Percentiles rank a stretch among this genome's conserved stretches.
Evolutionary conservation across 2,113 vertebrate species (phyloP).

Genomic region (Melanostigma gelatinosum): DNA sequence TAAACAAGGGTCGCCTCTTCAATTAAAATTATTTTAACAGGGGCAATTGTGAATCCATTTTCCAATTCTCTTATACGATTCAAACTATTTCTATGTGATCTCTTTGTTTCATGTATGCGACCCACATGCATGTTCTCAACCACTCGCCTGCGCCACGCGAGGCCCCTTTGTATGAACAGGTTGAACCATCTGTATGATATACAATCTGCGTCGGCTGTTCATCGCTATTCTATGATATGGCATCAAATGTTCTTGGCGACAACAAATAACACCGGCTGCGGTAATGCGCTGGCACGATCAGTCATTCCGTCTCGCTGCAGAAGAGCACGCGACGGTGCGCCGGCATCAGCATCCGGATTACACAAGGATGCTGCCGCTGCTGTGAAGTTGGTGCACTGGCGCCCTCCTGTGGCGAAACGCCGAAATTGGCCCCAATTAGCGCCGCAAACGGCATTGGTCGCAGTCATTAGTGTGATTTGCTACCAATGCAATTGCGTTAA

Average conservation of each 20-base stretch:
- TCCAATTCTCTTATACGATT: background rate
- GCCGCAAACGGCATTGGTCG: background rate
- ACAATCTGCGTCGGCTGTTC: background rate
- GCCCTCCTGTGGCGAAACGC: slow-evolving; percentile 43
- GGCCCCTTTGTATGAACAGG: background rate
- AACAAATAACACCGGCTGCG: background rate
- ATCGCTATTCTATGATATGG: background rate
- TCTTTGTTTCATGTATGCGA: background rate
- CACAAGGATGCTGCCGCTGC: background rate
- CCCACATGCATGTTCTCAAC: slow-evolving; percentile 26
- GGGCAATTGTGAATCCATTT: background rate
- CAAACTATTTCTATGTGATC: background rate
- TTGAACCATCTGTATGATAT: background rate
- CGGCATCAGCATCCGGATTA: slow-evolving; percentile 21
- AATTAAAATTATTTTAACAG: background rate
- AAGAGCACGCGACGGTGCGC: slow-evolving; percentile 39
- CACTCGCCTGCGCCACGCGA: slow-evolving; percentile 2
- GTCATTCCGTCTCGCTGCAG: slow-evolving; percentile 21
- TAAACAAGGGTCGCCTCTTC: background rate
- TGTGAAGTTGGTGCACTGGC: background rate
- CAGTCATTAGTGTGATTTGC: background rate
- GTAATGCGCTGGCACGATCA: background rate
- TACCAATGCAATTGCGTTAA: background rate
- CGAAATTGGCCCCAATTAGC: background rate
- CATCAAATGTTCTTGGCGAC: background rate